Base-by-base conservation (phyloP, 2,888 invertebrate species). In the Suillia variegata region DNA sequence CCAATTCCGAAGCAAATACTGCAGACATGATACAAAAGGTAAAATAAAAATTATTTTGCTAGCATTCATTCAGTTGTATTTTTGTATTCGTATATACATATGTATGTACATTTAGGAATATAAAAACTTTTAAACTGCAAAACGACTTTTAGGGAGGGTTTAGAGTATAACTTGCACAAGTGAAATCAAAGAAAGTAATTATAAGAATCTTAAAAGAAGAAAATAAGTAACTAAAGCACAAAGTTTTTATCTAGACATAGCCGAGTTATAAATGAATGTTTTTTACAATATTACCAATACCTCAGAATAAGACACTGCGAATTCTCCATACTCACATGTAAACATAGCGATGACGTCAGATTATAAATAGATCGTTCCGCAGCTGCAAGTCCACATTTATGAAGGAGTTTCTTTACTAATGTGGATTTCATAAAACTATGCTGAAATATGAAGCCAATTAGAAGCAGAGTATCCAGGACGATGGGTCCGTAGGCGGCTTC, bases 351-450 rank as follows among this genome's bases (percentile, higher is more conserved):
- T 66, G 85, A 84, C 62, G 80, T 75, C 71, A 85, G 76, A 58
- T 83, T 79, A 75, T 85, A 86, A 70, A 85, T 78, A 71, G 83
- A 77, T 58, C 85, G 75, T 66, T 83, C 83, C 1, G 81, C 75
- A 38, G 80, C 80, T 54, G 81, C 75, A 22, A 87, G 70, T 1
- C 81, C 75, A 22, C 84, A 66, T 51, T 77, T 82, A 50, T 76
- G 62, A 60, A 85, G 76, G 20, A 83, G 62, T 50, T 79, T 71
- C 71, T 86, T 87, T 1, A 85, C 68, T 26, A 76, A 61, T 1
- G 78, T 76, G 50, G 82, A 82, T 56, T 85, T 85, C 82, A 87
- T 83, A 31, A 85, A 69, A 20, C 87, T 85, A 68, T 88, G 88
- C 73, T 86, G 87, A 3, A 87, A 73, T 59, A 87, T 84, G 69